A percentile compares a stretch with the other conserved stretches of the same genome.
Evolutionary conservation across 2,113 vertebrate genomes (phyloP).

Genomic region (Halcyon malimbica): DNA sequence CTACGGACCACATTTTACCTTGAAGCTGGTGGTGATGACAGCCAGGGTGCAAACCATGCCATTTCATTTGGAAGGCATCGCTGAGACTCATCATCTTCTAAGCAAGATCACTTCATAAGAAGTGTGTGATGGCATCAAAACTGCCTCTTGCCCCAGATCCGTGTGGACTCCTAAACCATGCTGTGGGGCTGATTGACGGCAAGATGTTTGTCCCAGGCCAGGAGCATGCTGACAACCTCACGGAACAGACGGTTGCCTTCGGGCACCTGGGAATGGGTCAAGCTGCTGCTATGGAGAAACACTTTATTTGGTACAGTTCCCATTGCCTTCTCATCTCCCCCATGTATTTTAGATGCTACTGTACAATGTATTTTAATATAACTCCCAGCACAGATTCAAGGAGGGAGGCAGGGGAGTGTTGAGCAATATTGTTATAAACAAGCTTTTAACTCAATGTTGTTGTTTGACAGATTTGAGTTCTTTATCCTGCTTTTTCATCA

Average conservation of each 20-base stretch:
- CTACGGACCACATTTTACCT: background rate
- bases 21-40: background rate
- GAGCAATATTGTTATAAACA: background rate
- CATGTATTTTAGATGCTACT: background rate
- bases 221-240: background rate
- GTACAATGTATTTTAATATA: background rate
- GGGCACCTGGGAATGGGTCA: background rate
- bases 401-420: background rate
- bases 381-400: background rate
- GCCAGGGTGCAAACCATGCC: background rate
- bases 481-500: constrained; percentile 15
- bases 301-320: background rate
- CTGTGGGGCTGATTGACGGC: background rate
- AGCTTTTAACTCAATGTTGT: background rate
- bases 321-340: background rate
- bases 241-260: background rate
- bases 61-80: background rate
- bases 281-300: background rate
- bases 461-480: constrained; percentile 27
- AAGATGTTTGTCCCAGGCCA: background rate
- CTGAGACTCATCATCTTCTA: background rate
- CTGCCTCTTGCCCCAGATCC: background rate
- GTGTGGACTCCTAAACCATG: background rate
- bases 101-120: background rate
- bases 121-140: background rate